Evolutionary conservation across 2,113 vertebrate genomes (phyloP).

Genomic region (Campylorhamphus procurvoides): DNA sequence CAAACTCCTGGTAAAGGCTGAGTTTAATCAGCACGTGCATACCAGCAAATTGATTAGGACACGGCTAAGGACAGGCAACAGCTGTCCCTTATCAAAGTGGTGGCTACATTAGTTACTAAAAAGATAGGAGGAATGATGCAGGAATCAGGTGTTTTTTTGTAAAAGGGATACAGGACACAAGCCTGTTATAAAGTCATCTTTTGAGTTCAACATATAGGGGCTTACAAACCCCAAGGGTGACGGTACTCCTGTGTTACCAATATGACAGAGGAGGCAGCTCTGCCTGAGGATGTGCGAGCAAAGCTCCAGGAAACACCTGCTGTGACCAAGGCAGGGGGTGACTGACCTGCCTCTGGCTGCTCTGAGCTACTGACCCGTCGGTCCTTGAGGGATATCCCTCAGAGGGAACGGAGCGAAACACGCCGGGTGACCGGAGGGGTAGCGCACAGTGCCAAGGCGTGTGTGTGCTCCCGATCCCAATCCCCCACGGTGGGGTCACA

Average conservation of each 20-base stretch:
- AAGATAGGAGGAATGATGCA: not conserved
- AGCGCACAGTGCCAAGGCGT: no score
- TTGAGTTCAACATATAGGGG: not conserved
- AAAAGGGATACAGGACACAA: not conserved
- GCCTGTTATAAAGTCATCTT: not conserved
- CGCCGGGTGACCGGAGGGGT: not conserved
- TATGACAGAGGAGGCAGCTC: not conserved
- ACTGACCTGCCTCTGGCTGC: not conserved
- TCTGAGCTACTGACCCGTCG: not conserved
- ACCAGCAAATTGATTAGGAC: not conserved
- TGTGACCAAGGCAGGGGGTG: not conserved
- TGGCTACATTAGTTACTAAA: not conserved
- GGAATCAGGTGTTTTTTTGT: not conserved
- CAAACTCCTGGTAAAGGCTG: not conserved
- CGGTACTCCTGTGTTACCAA: no score
- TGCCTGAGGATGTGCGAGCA: not conserved
- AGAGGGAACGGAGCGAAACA: accelerated
- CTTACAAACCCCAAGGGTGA: not conserved
- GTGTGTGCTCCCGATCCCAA: no score
- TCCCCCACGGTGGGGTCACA: no score
- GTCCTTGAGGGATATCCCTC: not conserved
- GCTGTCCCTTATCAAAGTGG: not conserved
- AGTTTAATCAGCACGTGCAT: not conserved
- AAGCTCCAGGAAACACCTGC: not conserved
- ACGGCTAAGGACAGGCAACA: not conserved